Conservation (phyloP, 2,797 vertebrate genomes). For the Chanos chanos region DNA sequence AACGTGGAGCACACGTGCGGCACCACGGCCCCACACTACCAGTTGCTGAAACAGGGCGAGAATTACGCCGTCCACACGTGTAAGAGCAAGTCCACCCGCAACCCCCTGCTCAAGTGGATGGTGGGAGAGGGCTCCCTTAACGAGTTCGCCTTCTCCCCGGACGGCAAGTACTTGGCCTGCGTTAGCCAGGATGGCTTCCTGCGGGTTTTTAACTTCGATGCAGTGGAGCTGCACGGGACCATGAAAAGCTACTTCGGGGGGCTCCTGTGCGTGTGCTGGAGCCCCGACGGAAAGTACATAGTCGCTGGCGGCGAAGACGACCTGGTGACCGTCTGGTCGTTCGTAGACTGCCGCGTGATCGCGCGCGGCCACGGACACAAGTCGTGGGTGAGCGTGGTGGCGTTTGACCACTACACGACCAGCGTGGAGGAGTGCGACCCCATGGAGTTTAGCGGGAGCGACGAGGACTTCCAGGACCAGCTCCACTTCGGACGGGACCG, state of each 20-base stretch:
- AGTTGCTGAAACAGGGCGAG: slow-evolving; percentile 96
- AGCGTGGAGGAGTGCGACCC: slow-evolving; percentile 93
- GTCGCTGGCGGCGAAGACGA: slow-evolving; percentile 96
- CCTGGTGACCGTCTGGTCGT: slow-evolving; percentile 96
- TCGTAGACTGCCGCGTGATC: slow-evolving; percentile 90
- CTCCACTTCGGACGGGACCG: slow-evolving; percentile 82
- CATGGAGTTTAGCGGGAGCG: slow-evolving; percentile 93
- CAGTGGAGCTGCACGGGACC: slow-evolving; percentile 93
- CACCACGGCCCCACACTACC: slow-evolving; percentile 93
- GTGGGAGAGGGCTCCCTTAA: slow-evolving; percentile 94
- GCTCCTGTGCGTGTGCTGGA: slow-evolving; percentile 94
- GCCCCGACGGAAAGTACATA: slow-evolving; percentile 93
- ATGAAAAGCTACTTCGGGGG: slow-evolving; percentile 99
- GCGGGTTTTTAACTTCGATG: slow-evolving; percentile 93
- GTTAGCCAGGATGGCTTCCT: slow-evolving; percentile 97
- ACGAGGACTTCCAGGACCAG: slow-evolving; percentile 98
- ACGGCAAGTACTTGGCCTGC: slow-evolving; percentile 93
- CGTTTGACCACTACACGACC: slow-evolving; percentile 93
- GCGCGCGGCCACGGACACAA: slow-evolving; percentile 93
- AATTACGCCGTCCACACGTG: slow-evolving; percentile 94
- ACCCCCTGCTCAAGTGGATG: slow-evolving; percentile 96
- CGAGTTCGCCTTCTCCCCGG: slow-evolving; percentile 96
- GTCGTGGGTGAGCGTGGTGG: slow-evolving; percentile 96
- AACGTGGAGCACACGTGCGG: slow-evolving; percentile 96
- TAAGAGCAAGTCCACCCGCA: slow-evolving; percentile 96